Evolutionary conservation across 2,888 invertebrate species (phyloP).

Genomic region (Xylota segnis): DNA sequence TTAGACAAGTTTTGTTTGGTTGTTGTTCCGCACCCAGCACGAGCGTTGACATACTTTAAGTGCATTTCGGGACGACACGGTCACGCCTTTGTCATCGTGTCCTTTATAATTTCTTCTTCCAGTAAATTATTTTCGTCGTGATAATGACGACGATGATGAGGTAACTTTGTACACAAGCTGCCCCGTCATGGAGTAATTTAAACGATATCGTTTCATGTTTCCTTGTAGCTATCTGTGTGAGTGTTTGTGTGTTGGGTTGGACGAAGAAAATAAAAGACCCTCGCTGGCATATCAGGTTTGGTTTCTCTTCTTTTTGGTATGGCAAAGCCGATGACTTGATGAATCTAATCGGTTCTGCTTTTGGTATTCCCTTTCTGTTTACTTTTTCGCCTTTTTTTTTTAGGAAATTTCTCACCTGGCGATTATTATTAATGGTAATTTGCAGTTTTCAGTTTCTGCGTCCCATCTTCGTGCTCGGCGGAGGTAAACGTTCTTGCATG

Average conservation of each 20-base stretch:
- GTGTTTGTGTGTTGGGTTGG: not conserved
- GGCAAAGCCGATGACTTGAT: constrained; percentile 39
- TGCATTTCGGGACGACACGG: constrained; percentile 25
- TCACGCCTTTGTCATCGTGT: constrained; percentile 51
- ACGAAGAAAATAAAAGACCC: constrained; percentile 1
- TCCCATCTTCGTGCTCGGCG: not conserved
- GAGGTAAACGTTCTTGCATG: constrained; percentile 53
- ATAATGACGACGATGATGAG: constrained; percentile 34
- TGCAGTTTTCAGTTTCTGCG: constrained; percentile 46
- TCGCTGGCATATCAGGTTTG: constrained; percentile 14
- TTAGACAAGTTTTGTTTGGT: constrained; percentile 4
- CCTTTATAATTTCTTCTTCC: constrained; percentile 5
- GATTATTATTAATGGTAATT: constrained; percentile 54
- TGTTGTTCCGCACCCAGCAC: constrained; percentile 24
- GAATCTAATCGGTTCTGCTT: constrained; percentile 44
- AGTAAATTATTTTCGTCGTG: constrained; percentile 2
- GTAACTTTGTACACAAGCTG: constrained; percentile 32
- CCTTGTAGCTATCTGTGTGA: not conserved
- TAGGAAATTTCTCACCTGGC: constrained; percentile 46
- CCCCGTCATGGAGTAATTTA: constrained; percentile 54
- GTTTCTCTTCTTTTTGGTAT: not conserved
- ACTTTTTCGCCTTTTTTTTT: not conserved
- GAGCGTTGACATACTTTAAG: constrained; percentile 23
- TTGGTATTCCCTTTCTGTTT: not conserved
- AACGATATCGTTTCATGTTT: constrained; percentile 39